Base-by-base conservation (phyloP, 2,797 vertebrate genomes). In the Oryzias sinensis region DNA sequence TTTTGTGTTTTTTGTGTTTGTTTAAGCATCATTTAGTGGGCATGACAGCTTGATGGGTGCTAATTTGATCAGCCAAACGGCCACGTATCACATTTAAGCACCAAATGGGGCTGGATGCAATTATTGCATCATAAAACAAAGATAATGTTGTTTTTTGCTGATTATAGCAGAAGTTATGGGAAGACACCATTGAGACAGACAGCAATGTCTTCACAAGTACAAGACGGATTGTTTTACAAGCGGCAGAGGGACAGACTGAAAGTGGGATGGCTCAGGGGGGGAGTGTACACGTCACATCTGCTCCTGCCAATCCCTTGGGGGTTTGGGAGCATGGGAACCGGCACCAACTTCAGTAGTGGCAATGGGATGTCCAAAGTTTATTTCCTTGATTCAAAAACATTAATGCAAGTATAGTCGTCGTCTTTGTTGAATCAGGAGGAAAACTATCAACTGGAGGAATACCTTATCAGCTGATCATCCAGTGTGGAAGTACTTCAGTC, bases 231-330 rank as follows among this genome's bases (percentile, higher is more conserved):
- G 73, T 85, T 85, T 89, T 84, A 86, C 80, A 79, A 80, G 70
- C 0, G 6, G 65, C 62, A 76, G 56, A 85, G 68, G 65, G 48
- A 72, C 67, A 66, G 65, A 44, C 70, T 59, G 41, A 54, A 78
- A 51, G 70, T 33, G 48, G 11, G 3, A 20, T 76, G 46, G 13
- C 5, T 7, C 0, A 72, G 87, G 76, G 73, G 87, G 76, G 87
- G 80, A 80, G 86, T 79, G 81, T 50, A 74, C 79, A 91, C 85
- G 83, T 86, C 29, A 16, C 91, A 92, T 89, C 92, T 93, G 92
- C 85, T 91, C 78, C 81, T 70, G 77, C 83, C 82, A 80, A 75
- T 91, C 91, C 86, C 83, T 5, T 0, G 77, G 76, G 80, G 82
- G 16, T 15, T n/a, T 14, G 0, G 59, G 69, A 77, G 73, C 89